Evolutionary conservation across 2,888 invertebrate species (phyloP), one percentile per base, ranked within the genome.

Genomic region (Silvanus unidentatus): DNA sequence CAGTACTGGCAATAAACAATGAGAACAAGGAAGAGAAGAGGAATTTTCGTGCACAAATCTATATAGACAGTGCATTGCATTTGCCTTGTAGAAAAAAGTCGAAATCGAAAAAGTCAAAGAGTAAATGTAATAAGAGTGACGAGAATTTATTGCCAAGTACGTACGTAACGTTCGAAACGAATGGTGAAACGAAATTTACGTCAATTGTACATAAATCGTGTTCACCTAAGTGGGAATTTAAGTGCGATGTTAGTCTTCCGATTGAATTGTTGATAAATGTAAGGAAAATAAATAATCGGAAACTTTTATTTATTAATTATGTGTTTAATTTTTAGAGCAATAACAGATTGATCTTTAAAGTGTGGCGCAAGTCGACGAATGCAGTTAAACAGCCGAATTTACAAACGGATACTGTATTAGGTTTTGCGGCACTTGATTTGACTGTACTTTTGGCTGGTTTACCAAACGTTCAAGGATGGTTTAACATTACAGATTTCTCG

Each of bases 81-180:
- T 66, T 82, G 48, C 79, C 77, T 1, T 67, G 68, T 59, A 48
- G 68, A 54, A 62, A 64, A 51, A 69, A 64, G 48, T 60, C 64
- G 45, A 64, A 68, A 53, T 60, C 65, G 30, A 67, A 64, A 51
- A 64, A 64, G 41, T 58, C 60, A 36, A 61, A 66, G 55, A 57
- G 47, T 58, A 67, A 59, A 59, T 54, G 51, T 22, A 42, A 53
- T 1, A 62, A 62, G 43, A 44, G 50, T 30, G 68, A 72, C 22
- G 74, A 75, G 41, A 68, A 70, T 13, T 68, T 76, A 10, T 72
- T 77, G 39, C 80, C 80, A 8, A 77, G 75, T 57, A 76, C 78
- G 32, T 82, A 81, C 58, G 81, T 81, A 8, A 78, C 77, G 39
- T 81, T 81, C 61, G 79, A 80, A 59, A 73, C 75, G 2, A 64